Percentiles rank a stretch among this genome's conserved stretches.
These are phyloP conservation scores for Crypturellus tataupa DNA, from an alignment of 2,797 vertebrate genomes.

Conservation along the genomic window DNA sequence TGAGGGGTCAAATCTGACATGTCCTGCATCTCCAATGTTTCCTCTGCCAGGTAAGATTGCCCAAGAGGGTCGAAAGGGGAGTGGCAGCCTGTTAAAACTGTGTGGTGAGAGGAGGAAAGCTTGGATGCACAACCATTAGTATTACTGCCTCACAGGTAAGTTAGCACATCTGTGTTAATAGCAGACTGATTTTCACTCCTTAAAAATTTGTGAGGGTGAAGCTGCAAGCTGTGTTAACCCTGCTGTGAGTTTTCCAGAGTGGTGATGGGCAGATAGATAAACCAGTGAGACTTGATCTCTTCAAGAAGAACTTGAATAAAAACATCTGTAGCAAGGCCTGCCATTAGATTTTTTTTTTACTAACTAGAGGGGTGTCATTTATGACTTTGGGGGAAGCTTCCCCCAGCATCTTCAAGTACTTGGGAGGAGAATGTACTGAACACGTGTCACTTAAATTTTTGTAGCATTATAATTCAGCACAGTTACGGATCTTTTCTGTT, in stretches of 20 bases:
- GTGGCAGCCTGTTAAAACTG: not conserved
- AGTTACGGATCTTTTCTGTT: accelerated
- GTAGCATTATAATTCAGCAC: not conserved
- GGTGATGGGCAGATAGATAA: not conserved
- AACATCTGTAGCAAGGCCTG: not conserved
- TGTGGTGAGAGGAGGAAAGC: not conserved
- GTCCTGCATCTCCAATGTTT: not conserved
- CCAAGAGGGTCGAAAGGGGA: not conserved
- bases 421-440: not conserved
- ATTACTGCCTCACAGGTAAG: not conserved
- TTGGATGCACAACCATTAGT: not conserved
- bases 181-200: not conserved
- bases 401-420: not conserved
- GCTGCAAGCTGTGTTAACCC: not conserved
- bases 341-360: not conserved
- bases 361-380: not conserved
- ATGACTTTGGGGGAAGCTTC: not conserved
- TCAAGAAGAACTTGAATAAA: not conserved
- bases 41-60: not conserved
- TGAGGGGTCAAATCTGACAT: not conserved
- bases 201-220: not conserved
- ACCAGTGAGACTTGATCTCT: not conserved
- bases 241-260: not conserved
- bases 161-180: not conserved
- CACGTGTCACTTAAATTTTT: not conserved